Base-by-base conservation (phyloP, 2,113 vertebrate species). In the Mixornis gularis region DNA sequence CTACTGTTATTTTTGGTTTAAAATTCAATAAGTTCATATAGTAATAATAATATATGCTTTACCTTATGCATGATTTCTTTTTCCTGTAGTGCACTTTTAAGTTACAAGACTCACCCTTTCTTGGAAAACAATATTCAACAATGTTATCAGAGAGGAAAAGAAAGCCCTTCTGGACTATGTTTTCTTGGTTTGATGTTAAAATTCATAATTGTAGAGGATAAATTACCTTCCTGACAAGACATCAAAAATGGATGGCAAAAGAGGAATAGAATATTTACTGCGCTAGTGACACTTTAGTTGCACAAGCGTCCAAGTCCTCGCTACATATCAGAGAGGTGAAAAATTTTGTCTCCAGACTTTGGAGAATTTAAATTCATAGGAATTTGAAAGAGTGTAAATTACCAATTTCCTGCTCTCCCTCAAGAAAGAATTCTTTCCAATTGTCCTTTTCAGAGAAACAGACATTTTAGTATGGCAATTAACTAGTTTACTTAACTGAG, bases 401-500 rank as follows among this genome's bases (percentile, higher is more conserved):
- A 85, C n/a, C 55, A 79, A 55, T 81, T 64, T 85, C 10, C 74
- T 17, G 13, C 26, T 77, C 38, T 96, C 22, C 59, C 22, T 92
- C 49, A 95, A 59, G 48, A 91, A 96, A 29, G 16, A 83, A 53
- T 72, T 93, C 52, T 96, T 90, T 87, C 38, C 79, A 95, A 53
- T 79, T 80, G 79, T 95, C 60, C 66, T 95, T 92, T 86, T 92
- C 65, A 94, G 60, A 95, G 48, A 93, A 95, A 78, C 49, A 89
- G 85, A 92, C 38, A 92, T 83, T 95, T 96, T 79, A 93, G 58
- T 72, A 85, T 53, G 41, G 51, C 85, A 96, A 95, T 97, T 96
- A 95, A 51, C 44, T 96, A 87, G 82, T 96, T 97, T 97, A 91
- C 85, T 96, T 97, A 96, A 80, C 89, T 87, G 89, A 87, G 93